Evolutionary conservation across 2,797 vertebrate genomes (phyloP), one percentile per base, ranked within the genome.

Genomic region (Hirundo rustica): DNA sequence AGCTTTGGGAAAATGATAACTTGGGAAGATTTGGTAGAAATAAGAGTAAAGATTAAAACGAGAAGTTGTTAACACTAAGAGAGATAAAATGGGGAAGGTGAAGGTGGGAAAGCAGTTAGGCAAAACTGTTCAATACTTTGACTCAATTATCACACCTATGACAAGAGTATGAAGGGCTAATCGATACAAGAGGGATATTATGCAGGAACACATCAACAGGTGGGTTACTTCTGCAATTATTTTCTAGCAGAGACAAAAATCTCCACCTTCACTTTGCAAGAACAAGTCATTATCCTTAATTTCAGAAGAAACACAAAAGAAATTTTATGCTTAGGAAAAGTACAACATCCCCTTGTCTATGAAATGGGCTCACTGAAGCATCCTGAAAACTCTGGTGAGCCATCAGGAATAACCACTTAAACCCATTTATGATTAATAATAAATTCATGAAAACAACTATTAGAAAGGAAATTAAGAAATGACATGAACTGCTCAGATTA

Each of bases 361-460:
- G 62, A 36, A 48, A 65, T 12, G 29, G 8, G 6, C 36, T 84
- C 12, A 4, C 8, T 3, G 4, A 36, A 89, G 51, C 70, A 64
- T 57, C 89, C 30, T 32, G 62, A 76, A 88, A 85, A 60, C 62
- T 38, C 32, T 9, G 22, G 32, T 62, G 30, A 54, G 10, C 7
- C 27, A 26, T 61, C 16, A 57, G 23, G 27, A 21, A n/a, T 14
- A 65, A 71, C 18, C n/a, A 81, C 55, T 85, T 67, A 73, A 88
- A 90, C 44, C 17, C 12, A 70, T n/a, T 67, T 38, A 66, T 72
- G 53, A 77, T 86, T 76, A 81, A 85, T 67, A 93, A 44, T 70
- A 89, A 96, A 96, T 94, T 94, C 53, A 92, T 88, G 85, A 93
- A 96, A 85, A 44, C 55, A 96, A 88, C 95, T 83, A 21, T 42